A percentile compares a stretch with the other conserved stretches of the same genome.
Conservation (phyloP, 2,113 vertebrate genomes). For the Apodemus speciosus region DNA sequence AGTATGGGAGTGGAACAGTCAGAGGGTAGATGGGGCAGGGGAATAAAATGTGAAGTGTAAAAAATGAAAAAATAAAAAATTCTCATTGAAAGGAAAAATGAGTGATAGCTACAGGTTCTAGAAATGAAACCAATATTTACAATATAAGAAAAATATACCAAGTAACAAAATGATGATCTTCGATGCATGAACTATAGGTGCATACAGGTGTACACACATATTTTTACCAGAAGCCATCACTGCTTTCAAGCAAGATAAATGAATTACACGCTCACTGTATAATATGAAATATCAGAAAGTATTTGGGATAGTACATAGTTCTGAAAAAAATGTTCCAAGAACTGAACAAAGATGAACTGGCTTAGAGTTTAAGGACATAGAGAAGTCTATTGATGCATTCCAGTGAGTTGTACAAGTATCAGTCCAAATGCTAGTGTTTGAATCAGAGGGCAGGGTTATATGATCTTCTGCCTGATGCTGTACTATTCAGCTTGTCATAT, state of each 20-base stretch:
- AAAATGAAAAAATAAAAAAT: neutral
- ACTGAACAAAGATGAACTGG: neutral
- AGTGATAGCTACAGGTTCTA: neutral
- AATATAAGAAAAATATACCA: neutral
- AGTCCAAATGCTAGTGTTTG: neutral
- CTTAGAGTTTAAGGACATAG: neutral
- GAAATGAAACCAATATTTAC: neutral
- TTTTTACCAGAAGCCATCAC: neutral
- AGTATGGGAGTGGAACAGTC: too few relatives aligned
- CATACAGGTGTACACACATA: neutral
- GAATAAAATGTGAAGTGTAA: too few relatives aligned
- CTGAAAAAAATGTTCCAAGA: neutral
- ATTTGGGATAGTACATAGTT: neutral
- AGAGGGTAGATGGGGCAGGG: too few relatives aligned
- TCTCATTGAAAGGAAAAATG: neutral
- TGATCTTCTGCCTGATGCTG: too few relatives aligned
- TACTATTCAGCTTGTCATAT: too few relatives aligned
- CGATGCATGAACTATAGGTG: neutral
- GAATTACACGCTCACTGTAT: neutral
- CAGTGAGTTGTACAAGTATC: neutral
- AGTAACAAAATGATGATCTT: neutral
- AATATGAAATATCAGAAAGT: slow-evolving; percentile 3
- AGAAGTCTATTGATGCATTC: neutral
- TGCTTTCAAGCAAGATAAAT: neutral
- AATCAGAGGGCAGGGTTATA: too few relatives aligned